Percentiles rank a stretch among this genome's conserved stretches.
These are phyloP conservation scores for Tapirus indicus DNA, from an alignment of 2,797 vertebrate species.

Conservation along the genomic window DNA sequence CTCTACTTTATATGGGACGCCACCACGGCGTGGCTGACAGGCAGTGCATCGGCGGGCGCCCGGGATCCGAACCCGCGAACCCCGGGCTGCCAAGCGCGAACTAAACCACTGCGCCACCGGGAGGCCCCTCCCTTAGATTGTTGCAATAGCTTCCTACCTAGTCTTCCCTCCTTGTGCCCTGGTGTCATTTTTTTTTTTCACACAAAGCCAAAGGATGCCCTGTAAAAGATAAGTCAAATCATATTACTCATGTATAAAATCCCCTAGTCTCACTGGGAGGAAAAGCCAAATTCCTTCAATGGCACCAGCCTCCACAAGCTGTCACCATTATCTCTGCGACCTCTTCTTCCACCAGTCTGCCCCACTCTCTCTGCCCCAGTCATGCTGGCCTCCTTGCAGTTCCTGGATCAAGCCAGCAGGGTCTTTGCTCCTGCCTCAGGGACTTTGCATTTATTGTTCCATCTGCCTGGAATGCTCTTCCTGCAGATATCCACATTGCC, in stretches of 20 bases:
- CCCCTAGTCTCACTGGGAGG: not conserved
- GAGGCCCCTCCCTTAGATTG: not conserved
- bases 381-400: not conserved
- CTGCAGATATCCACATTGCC: not conserved
- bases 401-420: not conserved
- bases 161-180: not conserved
- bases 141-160: not conserved
- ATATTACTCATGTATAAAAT: not conserved
- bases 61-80: no score
- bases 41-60: no score
- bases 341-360: not conserved
- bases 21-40: no score
- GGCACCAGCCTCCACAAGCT: not conserved
- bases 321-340: fast-evolving
- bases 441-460: not conserved
- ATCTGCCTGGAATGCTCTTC: not conserved
- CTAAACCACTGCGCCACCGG: no score
- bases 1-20: no score
- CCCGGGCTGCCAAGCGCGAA: no score
- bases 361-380: not conserved
- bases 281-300: not conserved
- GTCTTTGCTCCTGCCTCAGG: not conserved
- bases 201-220: not conserved
- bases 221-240: not conserved
- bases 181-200: not conserved